phyloP scores from a whole-genome alignment of 2,113 vertebrate genomes.

The Tursiops truncatus region DNA sequence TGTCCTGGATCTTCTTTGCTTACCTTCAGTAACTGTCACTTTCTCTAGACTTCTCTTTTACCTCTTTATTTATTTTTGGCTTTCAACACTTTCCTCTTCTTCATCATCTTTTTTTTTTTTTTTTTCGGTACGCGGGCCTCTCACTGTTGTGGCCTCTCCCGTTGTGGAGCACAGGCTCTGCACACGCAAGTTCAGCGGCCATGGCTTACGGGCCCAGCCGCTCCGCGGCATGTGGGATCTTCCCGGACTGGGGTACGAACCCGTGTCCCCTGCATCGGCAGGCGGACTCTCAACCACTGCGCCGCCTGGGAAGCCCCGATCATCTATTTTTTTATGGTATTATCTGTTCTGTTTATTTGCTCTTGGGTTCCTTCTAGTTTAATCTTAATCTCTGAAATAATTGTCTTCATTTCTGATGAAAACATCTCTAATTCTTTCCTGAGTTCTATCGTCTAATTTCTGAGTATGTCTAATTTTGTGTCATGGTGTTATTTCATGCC shows the following conservation, averaged over 20 bases:
- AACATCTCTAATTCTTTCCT: not conserved
- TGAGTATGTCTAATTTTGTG: not conserved
- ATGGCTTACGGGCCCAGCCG: too few species aligned
- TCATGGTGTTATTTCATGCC: not conserved
- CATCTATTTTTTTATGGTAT: not conserved
- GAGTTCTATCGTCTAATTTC: not conserved
- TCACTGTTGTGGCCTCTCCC: too few species aligned
- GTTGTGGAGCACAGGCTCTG: too few species aligned
- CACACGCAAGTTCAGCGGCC: too few species aligned
- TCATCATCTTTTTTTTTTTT: not conserved
- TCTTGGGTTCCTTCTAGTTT: not conserved
- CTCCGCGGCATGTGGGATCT: too few species aligned
- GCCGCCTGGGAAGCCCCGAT: not conserved
- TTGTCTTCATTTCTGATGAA: not conserved
- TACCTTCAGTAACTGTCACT: not conserved
- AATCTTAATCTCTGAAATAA: not conserved
- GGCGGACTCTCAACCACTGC: too few species aligned
- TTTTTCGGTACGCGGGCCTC: too few species aligned
- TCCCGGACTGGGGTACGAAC: too few species aligned
- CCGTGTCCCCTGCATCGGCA: too few species aligned
- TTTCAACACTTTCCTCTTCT: not conserved
- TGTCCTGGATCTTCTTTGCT: not conserved
- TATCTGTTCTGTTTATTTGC: not conserved
- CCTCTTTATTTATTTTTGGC: not conserved
- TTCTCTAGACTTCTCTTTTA: not conserved